A percentile compares a stretch with the other conserved stretches of the same genome.
Evolutionary conservation across 2,113 vertebrate genomes (phyloP).

Genomic region (Campylomormyrus numenius): DNA sequence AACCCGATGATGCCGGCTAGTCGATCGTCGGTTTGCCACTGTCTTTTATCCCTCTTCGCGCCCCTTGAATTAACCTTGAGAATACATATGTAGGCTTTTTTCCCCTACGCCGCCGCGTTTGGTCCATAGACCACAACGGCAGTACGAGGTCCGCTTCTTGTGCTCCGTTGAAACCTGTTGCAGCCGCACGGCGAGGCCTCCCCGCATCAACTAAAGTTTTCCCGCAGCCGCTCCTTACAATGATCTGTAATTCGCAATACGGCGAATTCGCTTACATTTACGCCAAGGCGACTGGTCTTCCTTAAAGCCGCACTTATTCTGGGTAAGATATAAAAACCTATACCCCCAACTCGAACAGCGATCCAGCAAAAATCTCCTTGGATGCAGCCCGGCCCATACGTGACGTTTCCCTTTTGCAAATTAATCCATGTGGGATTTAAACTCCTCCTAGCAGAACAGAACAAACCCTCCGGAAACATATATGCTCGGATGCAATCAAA

Average conservation of each 20-base stretch:
- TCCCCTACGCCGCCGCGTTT: not conserved
- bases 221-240: not conserved
- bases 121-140: not conserved
- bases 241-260: not conserved
- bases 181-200: conserved; percentile 48
- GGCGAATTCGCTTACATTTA: not conserved
- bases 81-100: not conserved
- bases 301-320: not conserved
- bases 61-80: not conserved
- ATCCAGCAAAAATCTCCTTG: not conserved
- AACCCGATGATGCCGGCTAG: not conserved
- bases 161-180: conserved; percentile 51
- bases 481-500: not conserved
- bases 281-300: not conserved
- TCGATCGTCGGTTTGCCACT: not conserved
- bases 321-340: not conserved
- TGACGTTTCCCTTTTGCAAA: not conserved
- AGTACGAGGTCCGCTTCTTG: not conserved
- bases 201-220: conserved; percentile 42
- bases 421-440: not conserved
- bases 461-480: not conserved
- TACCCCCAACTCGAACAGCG: not conserved
- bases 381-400: not conserved
- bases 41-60: not conserved
- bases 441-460: not conserved